Evolutionary conservation across 2,797 vertebrate species (phyloP), one percentile per base, ranked within the genome.

Genomic region (Crypturellus tataupa): DNA sequence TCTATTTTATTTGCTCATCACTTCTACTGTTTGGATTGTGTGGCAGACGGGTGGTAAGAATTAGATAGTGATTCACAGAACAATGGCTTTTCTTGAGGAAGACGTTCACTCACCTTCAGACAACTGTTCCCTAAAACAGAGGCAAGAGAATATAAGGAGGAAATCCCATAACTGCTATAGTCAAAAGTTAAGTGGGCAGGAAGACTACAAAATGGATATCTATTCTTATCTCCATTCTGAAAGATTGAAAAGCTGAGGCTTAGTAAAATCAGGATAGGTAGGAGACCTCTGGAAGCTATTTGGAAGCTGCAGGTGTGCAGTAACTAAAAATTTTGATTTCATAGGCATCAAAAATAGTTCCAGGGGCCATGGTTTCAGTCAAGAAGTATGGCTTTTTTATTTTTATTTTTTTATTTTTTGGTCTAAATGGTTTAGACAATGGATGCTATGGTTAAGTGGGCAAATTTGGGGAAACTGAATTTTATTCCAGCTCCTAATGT

Each of bases 11-110:
- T 95, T 94, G 46, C 87, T 94, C 18, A 2, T 93, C 47, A 89
- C 70, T 96, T 90, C 93, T 90, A 89, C 4, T 20, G 70, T 71
- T 96, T 95, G 75, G 69, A 94, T 95, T 94, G 77, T 97, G 84
- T 93, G 72, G 64, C 68, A 69, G 84, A 65, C 85, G 95, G 82
- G 87, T 95, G 82, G 91, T 90, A 94, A 91, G 69, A 86, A 84
- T 90, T 96, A 83, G 81, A 69, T 80, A 90, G 88, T 64, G 91
- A 84, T 93, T 96, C 88, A 94, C 87, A 93, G 72, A 21, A 70
- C 70, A 91, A 85, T 68, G 71, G 87, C 78, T 93, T 90, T 71
- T 89, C 87, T 82, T 64, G 56, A 92, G 71, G 78, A 71, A 81
- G 82, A 67, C 44, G 47, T 79, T 93, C 87, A 77, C 67, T 59